phyloP scores from a whole-genome alignment of 2,113 vertebrate genomes.

The Dipodomys ordii region DNA sequence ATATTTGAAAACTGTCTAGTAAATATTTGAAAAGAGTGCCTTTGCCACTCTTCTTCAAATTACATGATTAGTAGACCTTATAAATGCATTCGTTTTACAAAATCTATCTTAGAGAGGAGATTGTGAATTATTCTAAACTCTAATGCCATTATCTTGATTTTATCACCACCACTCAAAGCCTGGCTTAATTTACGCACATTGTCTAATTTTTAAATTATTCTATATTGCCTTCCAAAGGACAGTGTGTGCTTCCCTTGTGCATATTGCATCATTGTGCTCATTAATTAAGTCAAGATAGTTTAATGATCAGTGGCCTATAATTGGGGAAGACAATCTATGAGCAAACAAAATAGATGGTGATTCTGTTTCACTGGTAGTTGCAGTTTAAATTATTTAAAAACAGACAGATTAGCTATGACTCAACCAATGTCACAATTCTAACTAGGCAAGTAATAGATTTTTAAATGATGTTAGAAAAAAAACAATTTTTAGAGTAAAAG shows the following conservation, averaged over 20 bases:
- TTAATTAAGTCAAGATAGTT: constrained; percentile 63
- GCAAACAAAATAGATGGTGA: constrained; percentile 55
- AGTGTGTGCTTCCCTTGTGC: not conserved
- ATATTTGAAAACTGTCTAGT: not conserved
- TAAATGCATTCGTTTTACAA: not conserved
- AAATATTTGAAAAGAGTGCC: not conserved
- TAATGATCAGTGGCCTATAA: constrained; percentile 64
- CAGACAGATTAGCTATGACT: constrained; percentile 59
- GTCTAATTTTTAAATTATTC: constrained; percentile 7
- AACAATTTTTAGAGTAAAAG: not conserved
- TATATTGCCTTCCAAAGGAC: constrained; percentile 14
- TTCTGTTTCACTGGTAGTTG: constrained; percentile 63
- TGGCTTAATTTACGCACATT: not conserved
- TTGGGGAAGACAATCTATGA: constrained; percentile 59
- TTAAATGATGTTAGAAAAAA: constrained; percentile 35
- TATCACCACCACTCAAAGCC: not conserved
- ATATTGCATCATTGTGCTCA: not conserved
- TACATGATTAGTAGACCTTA: not conserved
- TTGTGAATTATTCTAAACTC: not conserved
- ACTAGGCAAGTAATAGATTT: constrained; percentile 52
- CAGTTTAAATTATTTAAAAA: constrained; percentile 60
- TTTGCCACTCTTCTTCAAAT: not conserved
- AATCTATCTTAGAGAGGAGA: not conserved
- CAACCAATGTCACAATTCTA: constrained; percentile 10
- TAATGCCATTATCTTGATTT: constrained; percentile 28